Conservation (phyloP, 1,140 invertebrate species). For the Drosophila mauritiana region DNA sequence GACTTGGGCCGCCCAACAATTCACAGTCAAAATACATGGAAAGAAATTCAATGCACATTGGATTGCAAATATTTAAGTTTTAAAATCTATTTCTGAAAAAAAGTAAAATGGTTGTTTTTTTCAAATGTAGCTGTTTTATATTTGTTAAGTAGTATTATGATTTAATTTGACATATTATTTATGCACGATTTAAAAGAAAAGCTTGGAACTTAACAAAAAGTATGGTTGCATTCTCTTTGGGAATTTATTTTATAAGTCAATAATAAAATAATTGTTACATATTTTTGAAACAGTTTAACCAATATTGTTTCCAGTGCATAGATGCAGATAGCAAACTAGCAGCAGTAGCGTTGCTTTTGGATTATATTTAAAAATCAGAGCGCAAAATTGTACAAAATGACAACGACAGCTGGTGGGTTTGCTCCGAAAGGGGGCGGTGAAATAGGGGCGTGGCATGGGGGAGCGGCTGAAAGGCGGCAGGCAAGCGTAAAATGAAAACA, state of each 20-base stretch:
- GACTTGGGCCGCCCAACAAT: constrained; percentile 69
- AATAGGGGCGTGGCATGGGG: constrained; percentile 5
- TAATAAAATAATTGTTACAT: no score
- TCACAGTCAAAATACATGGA: constrained; percentile 47
- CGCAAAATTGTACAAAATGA: constrained; percentile 83
- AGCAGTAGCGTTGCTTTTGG: constrained; percentile 50
- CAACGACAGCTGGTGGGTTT: constrained; percentile 52
- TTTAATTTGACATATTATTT: neutral
- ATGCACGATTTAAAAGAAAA: no score
- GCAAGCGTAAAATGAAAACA: constrained; percentile 82
- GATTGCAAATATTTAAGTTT: neutral
- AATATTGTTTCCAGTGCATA: neutral
- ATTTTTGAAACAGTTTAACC: no score
- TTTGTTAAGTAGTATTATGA: neutral
- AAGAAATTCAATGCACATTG: neutral
- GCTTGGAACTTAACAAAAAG: no score
- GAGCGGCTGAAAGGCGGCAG: constrained; percentile 68
- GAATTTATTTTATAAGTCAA: no score
- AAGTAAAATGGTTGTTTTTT: neutral
- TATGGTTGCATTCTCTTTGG: no score
- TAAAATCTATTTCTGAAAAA: neutral
- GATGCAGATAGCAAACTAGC: constrained; percentile 30
- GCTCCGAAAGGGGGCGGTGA: constrained; percentile 2
- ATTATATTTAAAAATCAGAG: constrained; percentile 84
- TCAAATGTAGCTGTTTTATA: neutral